Percentiles rank a stretch among this genome's conserved stretches.
Conservation (phyloP, 2,113 vertebrate genomes). For the Ctenomys sociabilis region DNA sequence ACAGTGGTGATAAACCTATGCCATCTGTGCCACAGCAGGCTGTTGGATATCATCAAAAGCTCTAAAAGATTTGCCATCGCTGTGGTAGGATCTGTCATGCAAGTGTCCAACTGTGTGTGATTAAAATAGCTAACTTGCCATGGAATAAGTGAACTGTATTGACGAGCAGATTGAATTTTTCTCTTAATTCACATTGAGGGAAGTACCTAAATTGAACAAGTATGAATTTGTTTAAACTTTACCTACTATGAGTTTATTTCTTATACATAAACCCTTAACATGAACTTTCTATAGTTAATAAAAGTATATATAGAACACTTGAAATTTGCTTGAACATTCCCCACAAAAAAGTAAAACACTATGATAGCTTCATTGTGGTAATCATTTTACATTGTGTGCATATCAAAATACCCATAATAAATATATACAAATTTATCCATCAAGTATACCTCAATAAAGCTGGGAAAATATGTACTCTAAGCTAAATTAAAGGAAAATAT, state of each 20-base stretch:
- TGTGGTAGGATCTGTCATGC: background rate
- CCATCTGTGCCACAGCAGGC: background rate
- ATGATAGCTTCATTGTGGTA: background rate
- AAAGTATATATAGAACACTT: background rate
- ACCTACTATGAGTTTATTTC: slow-evolving; percentile 41
- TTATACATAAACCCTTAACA: slow-evolving; percentile 21
- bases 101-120: slow-evolving; percentile 15
- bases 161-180: slow-evolving; percentile 45
- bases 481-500: slow-evolving; percentile 44
- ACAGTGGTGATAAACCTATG: background rate
- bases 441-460: slow-evolving; percentile 6
- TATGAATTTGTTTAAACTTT: slow-evolving; percentile 41
- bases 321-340: background rate
- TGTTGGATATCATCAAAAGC: background rate
- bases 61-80: background rate
- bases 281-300: background rate
- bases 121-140: slow-evolving; percentile 10
- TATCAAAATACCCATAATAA: background rate
- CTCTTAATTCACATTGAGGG: slow-evolving; percentile 12
- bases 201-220: slow-evolving; percentile 23
- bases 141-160: slow-evolving; percentile 24
- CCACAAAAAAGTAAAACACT: background rate
- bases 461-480: background rate
- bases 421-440: background rate
- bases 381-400: background rate